These are phyloP conservation scores for Microctenopoma lineatum DNA, from an alignment of 2,797 vertebrate genomes.

Conservation along the genomic window DNA sequence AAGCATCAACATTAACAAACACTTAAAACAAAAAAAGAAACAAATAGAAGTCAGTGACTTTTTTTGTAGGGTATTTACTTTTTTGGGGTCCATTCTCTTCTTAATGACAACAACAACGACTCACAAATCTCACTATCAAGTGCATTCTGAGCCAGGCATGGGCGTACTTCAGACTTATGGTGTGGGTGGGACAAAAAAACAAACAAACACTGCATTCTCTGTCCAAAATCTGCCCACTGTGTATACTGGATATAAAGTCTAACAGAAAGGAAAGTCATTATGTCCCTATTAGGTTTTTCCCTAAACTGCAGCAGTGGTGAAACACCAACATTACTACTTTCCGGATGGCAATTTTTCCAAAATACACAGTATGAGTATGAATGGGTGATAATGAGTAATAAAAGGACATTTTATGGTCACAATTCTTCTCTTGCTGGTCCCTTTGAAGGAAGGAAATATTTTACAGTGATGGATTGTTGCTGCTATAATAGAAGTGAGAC, in stretches of 20 bases:
- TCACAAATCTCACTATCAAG: too few relatives aligned
- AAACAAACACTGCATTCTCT: too few relatives aligned
- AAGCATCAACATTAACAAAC: constrained; percentile 65
- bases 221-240: background rate
- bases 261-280: background rate
- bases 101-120: too few relatives aligned
- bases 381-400: constrained; percentile 8
- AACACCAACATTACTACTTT: constrained; percentile 9
- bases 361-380: constrained; percentile 4
- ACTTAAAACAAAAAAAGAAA: constrained; percentile 51
- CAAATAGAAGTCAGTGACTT: constrained; percentile 62
- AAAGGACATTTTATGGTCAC: constrained; percentile 2
- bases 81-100: constrained; percentile 50
- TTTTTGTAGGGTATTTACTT: constrained; percentile 45
- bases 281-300: constrained; percentile 1
- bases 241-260: background rate
- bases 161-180: too few relatives aligned
- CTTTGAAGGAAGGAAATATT: constrained; percentile 41
- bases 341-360: background rate
- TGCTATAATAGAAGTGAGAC: constrained; percentile 29
- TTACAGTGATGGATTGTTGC: constrained; percentile 27
- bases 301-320: background rate
- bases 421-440: constrained; percentile 6
- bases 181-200: too few relatives aligned
- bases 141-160: too few relatives aligned